A percentile compares a stretch with the other conserved stretches of the same genome.
Conservation (phyloP, 2,888 invertebrate genomes). For the Cheilosia vulpina region DNA sequence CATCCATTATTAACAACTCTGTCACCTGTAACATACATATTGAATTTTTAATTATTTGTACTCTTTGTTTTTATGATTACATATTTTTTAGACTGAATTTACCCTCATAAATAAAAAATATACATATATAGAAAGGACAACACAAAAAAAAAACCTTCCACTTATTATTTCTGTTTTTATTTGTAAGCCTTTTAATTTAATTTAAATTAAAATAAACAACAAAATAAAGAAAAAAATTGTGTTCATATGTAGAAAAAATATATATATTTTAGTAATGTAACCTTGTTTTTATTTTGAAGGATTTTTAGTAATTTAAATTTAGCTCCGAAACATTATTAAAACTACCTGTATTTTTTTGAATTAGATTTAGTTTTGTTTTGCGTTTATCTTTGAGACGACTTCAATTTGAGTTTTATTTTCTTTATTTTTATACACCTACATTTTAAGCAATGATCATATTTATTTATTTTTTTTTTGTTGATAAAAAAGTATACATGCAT, state of each 20-base stretch:
- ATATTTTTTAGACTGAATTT: slow-evolving; percentile 66
- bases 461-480: slow-evolving; percentile 15
- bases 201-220: slow-evolving; percentile 20
- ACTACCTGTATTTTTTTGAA: slow-evolving; percentile 13
- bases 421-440: slow-evolving; percentile 17
- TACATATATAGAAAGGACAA: slow-evolving; percentile 14
- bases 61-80: slow-evolving; percentile 4
- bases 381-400: slow-evolving; percentile 29
- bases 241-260: slow-evolving; percentile 68
- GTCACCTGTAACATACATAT: slow-evolving; percentile 7
- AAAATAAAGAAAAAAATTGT: slow-evolving; percentile 49
- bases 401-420: slow-evolving; percentile 26
- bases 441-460: slow-evolving; percentile 9
- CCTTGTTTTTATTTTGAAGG: slow-evolving; percentile 35
- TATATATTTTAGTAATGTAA: slow-evolving; percentile 47
- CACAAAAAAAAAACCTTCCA: slow-evolving; percentile 19
- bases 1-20: neutral
- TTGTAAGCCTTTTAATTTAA: slow-evolving; percentile 43
- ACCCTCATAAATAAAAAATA: slow-evolving; percentile 45
- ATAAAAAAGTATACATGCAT: slow-evolving; percentile 7
- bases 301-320: slow-evolving; percentile 43
- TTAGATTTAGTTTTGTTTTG: slow-evolving; percentile 21
- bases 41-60: slow-evolving; percentile 14
- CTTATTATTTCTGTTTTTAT: slow-evolving; percentile 32
- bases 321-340: slow-evolving; percentile 11